Base-by-base conservation (phyloP, 2,888 invertebrate genomes). In the Loripinus fragilis region DNA sequence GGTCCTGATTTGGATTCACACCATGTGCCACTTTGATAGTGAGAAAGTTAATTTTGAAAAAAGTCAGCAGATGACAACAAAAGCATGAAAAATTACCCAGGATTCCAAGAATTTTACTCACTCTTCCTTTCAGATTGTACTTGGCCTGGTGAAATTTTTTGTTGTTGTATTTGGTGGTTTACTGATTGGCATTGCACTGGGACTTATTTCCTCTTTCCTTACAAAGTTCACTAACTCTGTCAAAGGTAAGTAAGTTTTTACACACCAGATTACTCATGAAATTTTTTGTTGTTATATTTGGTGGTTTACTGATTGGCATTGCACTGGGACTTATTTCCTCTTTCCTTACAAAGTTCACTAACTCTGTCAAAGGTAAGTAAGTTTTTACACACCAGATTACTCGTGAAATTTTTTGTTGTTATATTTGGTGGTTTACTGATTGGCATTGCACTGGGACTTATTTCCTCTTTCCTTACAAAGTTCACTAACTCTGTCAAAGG, bases 331-430 rank as follows among this genome's bases (percentile, higher is more conserved):
- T 94, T 10, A 17, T 95, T 10, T 94, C 95, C 0, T 93, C 95
- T 1, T 86, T 94, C 45, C 83, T 94, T 25, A 94, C 94, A 5
- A 92, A 92, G 77, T 90, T 83, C 72, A 94, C 94, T 1, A 84
- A 77, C 77, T 91, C 90, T 85, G 95, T 95, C 75, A 90, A 90
- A 89, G 92, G 93, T 92, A 80, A 78, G 81, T 64, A 23, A 2
- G 38, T 8, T 38, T 38, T n/a, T n/a, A n/a, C n/a, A n/a, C n/a
- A n/a, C n/a, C n/a, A n/a, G n/a, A n/a, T n/a, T n/a, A n/a, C 83
- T 95, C n/a, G 91, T 94, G 7, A 93, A 95, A 38, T 95, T 95
- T 86, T 87, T 95, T 74, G 94, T 94, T 65, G 95, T 95, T 48
- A 94, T 94, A 80, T 82, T 94, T 17, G 95, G 95, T 38, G 95